Evolutionary conservation across 1,140 invertebrate species (phyloP).

Genomic region (Zaprionus inermis): DNA sequence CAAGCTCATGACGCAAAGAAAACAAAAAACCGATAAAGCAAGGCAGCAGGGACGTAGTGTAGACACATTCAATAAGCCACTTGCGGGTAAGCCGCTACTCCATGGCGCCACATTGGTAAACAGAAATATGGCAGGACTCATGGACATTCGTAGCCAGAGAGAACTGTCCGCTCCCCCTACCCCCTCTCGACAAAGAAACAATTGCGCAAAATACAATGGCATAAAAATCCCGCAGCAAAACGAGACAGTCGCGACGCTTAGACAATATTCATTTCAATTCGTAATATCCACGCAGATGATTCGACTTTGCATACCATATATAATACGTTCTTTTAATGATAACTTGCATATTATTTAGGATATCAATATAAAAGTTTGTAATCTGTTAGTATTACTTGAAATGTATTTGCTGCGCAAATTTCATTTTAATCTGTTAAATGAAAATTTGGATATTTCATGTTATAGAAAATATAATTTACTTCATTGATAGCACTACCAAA

Average conservation of each 20-base stretch:
- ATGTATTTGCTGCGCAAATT: not conserved
- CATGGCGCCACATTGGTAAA: constrained; percentile 1
- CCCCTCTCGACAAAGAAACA: not conserved
- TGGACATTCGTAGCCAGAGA: not conserved
- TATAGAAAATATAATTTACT: too few relatives aligned
- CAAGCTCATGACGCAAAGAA: not conserved
- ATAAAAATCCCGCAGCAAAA: not conserved
- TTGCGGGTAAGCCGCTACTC: constrained; percentile 53
- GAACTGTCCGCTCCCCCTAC: not conserved
- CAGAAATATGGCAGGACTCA: not conserved
- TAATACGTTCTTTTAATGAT: not conserved
- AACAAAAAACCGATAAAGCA: constrained; percentile 22
- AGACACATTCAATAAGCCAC: constrained; percentile 68
- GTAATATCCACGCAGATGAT: not conserved
- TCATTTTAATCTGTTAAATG: too few relatives aligned
- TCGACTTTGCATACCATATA: too few relatives aligned
- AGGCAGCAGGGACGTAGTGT: constrained; percentile 4
- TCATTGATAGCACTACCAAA: too few relatives aligned
- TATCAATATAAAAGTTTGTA: not conserved
- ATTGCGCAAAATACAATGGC: not conserved
- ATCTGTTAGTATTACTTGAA: not conserved
- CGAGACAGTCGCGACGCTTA: not conserved
- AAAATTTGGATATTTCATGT: too few relatives aligned
- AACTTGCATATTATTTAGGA: not conserved
- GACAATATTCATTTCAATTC: not conserved